Evolutionary conservation across 2,797 vertebrate species (phyloP), one percentile per base, ranked within the genome.

Genomic region (Acipenser transmontanus): DNA sequence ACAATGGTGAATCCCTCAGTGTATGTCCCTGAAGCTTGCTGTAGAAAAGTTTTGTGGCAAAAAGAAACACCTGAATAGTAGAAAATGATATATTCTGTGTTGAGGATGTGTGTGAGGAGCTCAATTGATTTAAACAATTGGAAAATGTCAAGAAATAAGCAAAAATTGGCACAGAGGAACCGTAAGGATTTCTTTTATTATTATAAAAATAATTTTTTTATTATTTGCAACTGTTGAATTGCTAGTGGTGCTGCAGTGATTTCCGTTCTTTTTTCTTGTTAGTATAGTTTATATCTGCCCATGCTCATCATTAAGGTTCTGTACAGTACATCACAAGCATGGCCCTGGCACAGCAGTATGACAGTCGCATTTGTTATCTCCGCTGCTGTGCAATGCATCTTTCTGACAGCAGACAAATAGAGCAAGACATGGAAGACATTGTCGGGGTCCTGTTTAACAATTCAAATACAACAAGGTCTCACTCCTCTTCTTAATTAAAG

Each of bases 401-500:
- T 63, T 49, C 67, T 34, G 52, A 63, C 62, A 47, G 20, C 17
- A 52, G 61, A 17, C 17, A 63, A 63, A 64, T 59, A 64, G 61
- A 59, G 51, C 4, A 59, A 64, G 62, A 68, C 63, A 56, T 13
- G 13, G 7, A 54, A 57, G 52, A 59, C 54, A 59, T 34, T 49
- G 11, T 63, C 52, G 14, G 54, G 47, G 47, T 50, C 47, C 14
- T 63, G 47, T 13, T 57, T 68, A 61, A 61, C 60, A 61, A 47
- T 61, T 34, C 17, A 61, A 7, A 61, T 61, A 8, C 17, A 61
- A 61, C 60, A 9, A 57, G 51, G 64, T 65, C 57, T 49, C 61
- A 4, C 50, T 54, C 66, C 57, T 62, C 65, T 66, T 71, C 52
- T 64, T 62, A 69, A 71, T 69, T 70, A 11, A 57, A 59, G 69